Base-by-base conservation (phyloP, 2,888 invertebrate species). In the Athalia rosae region DNA sequence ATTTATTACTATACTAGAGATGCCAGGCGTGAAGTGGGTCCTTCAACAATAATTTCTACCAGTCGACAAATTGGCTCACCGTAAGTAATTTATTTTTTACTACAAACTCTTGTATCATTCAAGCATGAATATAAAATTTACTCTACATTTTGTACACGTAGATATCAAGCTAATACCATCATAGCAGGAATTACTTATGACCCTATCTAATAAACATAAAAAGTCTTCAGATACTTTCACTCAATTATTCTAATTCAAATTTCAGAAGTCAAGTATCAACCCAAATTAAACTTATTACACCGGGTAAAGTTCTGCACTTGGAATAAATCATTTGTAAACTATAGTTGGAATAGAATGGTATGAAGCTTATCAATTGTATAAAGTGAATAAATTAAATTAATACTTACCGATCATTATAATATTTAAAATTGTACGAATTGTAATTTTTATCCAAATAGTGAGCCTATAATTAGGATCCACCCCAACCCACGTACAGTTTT, bases 1-100 rank as follows among this genome's bases (percentile, higher is more conserved):
- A 97, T 98, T 90, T 97, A 97, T 89, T 98, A 99, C 86, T 95
- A 92, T 86, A 90, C 92, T 0, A 92, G 98, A 78, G 98, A 99
- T 91, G 96, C 92, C 0, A 93, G 98, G 71, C 92, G 97, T 77
- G 94, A 95, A 87, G 95, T 96, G 4, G 82, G 89, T 9, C 96
- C 95, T 3, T 96, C 97, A 0, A 76, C 91, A 59, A 89, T 93
- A 66, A 84, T 95, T 47, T 91, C 90, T 11, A 84, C 87, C 79
- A 83, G 87, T 50, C 86, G 91, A 73, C 89, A 90, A 81, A 87
- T 92, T 76, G 87, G 89, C 78, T 87, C 90, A 59, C 91, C 91
- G 83, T 91, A 91, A 85, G 89, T 91, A 91, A 15, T 67, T 48
- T 59, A 45, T 56, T 61, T 73, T 11, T 67, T 50, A 5, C 45